Evolutionary conservation across 2,888 invertebrate genomes (phyloP).

Genomic region (Eupeodes latifasciatus): DNA sequence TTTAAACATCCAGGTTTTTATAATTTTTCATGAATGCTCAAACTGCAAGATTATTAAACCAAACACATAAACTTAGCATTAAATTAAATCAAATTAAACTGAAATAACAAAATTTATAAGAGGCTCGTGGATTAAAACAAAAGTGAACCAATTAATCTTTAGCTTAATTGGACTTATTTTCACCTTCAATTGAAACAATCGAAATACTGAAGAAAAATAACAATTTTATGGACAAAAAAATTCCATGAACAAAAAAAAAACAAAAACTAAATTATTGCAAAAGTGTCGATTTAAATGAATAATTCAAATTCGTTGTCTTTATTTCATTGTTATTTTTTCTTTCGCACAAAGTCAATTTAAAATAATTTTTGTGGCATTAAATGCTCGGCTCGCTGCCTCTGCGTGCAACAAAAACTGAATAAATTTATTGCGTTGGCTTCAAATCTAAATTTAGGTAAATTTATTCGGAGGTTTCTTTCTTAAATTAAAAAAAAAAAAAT

Average conservation of each 20-base stretch:
- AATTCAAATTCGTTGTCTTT: constrained; percentile 32
- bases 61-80: not conserved
- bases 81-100: not conserved
- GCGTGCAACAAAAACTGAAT: not conserved
- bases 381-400: not conserved
- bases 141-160: not conserved
- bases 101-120: not conserved
- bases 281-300: constrained; percentile 54
- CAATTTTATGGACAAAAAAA: constrained; percentile 12
- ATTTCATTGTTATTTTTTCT: not conserved
- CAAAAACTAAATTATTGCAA: constrained; percentile 46
- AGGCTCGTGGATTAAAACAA: not conserved
- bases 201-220: not conserved
- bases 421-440: not conserved
- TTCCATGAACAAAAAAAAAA: constrained; percentile 1
- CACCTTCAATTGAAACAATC: not conserved
- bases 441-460: not conserved
- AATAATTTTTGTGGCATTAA: not conserved
- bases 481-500: not conserved
- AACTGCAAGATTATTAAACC: no score
- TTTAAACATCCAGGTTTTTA: no score
- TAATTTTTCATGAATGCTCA: no score
- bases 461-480: not conserved
- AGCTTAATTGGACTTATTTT: not conserved
- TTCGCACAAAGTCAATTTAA: not conserved